Base-by-base conservation (phyloP, 2,797 vertebrate species). In the Delichon dasypus region DNA sequence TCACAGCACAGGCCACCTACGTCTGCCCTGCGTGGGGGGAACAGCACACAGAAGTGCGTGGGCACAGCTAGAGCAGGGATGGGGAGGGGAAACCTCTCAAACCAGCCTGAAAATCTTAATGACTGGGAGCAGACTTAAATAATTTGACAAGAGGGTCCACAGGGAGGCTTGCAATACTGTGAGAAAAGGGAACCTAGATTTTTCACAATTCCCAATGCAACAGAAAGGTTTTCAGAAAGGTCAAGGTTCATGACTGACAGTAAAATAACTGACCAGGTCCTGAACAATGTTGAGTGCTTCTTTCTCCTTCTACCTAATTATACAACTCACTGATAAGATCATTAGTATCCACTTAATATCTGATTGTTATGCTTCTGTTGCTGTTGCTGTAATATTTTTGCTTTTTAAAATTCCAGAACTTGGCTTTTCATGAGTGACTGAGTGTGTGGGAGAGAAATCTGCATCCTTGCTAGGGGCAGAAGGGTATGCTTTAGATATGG, bases 331-430 rank as follows among this genome's bases (percentile, higher is more conserved):
- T 87, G 62, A 44, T 82, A 91, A 85, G 55, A 90, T 78, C 58
- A 79, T 89, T 88, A 89, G 34, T 55, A 91, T 75, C 38, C 21
- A 70, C 47, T 82, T 91, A 89, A 76, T 67, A 72, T 90, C 74
- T 70, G 77, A 82, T 90, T 90, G 71, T 72, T 29, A 34, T 71
- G 64, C 93, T 92, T 93, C 82, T 93, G 42, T 79, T 89, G 60
- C 50, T 91, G 9, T 78, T 74, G 60, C 81, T 93, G 36, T 67
- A 94, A 93, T 90, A 71, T 85, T 90, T 96, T 85, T 91, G 78
- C n/a, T 38, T 87, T 93, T 94, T 83, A 92, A 85, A 82, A 92
- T 77, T 67, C 34, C 27, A 92, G 61, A 79, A 88, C 50, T 88
- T 87, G 78, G 87, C 68, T 94, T 90, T 90, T 87, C 74, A 64